A percentile compares a stretch with the other conserved stretches of the same genome.
Conservation (phyloP, 2,797 vertebrate species). For the Kryptolebias ocellatus region DNA sequence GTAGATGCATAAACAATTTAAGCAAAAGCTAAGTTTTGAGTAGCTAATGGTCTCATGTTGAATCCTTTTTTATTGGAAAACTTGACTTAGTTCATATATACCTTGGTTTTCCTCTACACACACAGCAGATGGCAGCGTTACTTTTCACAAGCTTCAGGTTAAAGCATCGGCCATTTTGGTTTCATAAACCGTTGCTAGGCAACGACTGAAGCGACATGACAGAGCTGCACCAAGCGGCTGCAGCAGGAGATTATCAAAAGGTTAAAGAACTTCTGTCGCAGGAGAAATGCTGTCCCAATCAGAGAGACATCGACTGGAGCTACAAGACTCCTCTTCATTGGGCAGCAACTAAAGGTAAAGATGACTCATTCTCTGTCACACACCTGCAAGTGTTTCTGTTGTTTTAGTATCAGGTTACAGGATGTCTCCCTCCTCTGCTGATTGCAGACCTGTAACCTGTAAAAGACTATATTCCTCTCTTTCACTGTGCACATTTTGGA, state of each 20-base stretch:
- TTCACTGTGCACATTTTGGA: neutral
- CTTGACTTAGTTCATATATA: neutral
- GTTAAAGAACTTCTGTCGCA: constrained; percentile 82
- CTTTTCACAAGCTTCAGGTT: neutral
- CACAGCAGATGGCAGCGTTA: constrained; percentile 47
- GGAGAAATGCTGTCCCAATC: constrained; percentile 84
- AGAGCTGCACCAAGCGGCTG: constrained; percentile 90
- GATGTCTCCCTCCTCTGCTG: neutral
- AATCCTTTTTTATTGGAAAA: neutral
- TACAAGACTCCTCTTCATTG: constrained; percentile 90
- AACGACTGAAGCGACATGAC: constrained; percentile 74
- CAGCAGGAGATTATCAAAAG: constrained; percentile 77
- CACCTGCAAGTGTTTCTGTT: neutral
- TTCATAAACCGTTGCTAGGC: constrained; percentile 41
- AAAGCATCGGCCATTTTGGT: constrained; percentile 16
- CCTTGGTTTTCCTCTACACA: neutral
- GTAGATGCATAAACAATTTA: too few relatives aligned
- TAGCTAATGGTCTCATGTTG: too few relatives aligned
- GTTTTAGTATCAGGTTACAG: neutral
- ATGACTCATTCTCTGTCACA: neutral
- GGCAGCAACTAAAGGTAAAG: constrained; percentile 88
- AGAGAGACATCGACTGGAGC: constrained; percentile 89
- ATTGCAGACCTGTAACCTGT: neutral
- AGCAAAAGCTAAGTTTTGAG: too few relatives aligned
- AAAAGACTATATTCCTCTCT: neutral